These are phyloP conservation scores for Cydia pomonella DNA, from an alignment of 1,140 invertebrate genomes.

Conservation along the genomic window DNA sequence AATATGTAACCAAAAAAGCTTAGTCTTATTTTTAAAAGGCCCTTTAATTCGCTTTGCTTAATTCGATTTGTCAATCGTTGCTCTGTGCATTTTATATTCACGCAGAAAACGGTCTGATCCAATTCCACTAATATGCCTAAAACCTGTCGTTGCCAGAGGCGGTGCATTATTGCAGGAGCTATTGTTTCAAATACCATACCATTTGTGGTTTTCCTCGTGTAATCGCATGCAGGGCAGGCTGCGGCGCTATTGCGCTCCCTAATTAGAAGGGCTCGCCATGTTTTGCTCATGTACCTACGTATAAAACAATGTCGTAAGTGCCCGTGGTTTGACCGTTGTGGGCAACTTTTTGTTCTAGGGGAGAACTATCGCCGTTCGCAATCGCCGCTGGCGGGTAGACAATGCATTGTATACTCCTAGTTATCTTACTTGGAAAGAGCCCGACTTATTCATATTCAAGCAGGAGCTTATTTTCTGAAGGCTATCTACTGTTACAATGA, in stretches of 20 bases:
- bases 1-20: too few relatives aligned
- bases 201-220: slow-evolving; percentile 49
- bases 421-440: slow-evolving; percentile 16
- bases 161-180: slow-evolving; percentile 44
- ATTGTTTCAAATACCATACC: slow-evolving; percentile 45
- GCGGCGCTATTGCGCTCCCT: slow-evolving; percentile 44
- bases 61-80: too few relatives aligned
- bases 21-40: too few relatives aligned
- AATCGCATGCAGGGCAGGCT: slow-evolving; percentile 41
- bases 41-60: too few relatives aligned
- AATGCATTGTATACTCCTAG: slow-evolving; percentile 24
- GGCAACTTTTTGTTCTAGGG: not conserved
- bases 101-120: not conserved
- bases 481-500: not conserved
- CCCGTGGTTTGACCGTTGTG: not conserved
- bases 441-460: slow-evolving; percentile 11
- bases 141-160: slow-evolving; percentile 30
- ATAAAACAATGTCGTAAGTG: not conserved
- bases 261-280: slow-evolving; percentile 49
- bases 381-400: slow-evolving; percentile 17
- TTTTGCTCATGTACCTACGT: slow-evolving; percentile 29
- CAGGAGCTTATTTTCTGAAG: not conserved
- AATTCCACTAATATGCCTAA: slow-evolving; percentile 19
- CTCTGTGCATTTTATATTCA: not conserved
- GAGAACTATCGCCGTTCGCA: slow-evolving; percentile 26